Conservation (phyloP, 2,797 vertebrate genomes). For the Synanceia verrucosa region DNA sequence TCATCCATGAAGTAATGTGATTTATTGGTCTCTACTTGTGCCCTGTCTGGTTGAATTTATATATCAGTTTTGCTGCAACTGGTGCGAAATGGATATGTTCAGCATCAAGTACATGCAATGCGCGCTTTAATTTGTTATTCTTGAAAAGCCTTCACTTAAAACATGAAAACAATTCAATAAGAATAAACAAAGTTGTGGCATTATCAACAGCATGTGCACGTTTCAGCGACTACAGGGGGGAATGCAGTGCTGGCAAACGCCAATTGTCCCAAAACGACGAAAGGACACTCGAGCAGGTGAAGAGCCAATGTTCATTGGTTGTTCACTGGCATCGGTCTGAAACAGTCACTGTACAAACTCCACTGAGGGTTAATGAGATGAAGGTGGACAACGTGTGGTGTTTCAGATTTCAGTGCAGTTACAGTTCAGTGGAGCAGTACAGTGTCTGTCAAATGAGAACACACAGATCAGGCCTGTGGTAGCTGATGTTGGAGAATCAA, state of each 20-base stretch:
- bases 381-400: neutral
- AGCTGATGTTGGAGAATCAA: conserved; percentile 18
- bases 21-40: neutral
- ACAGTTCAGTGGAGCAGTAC: conserved; percentile 57
- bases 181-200: conserved; percentile 47
- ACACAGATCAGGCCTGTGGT: conserved; percentile 47
- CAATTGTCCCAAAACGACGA: conserved; percentile 46
- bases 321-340: conserved; percentile 56
- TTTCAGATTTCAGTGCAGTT: conserved; percentile 12
- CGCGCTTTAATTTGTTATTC: conserved; percentile 73
- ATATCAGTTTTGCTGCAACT: conserved; percentile 89
- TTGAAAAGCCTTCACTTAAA: conserved; percentile 67
- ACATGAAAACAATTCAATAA: conserved; percentile 60
- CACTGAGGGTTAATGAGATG: conserved; percentile 44
- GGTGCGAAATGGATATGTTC: conserved; percentile 78
- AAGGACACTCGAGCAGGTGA: conserved; percentile 60
- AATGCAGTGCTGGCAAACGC: conserved; percentile 31
- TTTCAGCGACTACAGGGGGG: conserved; percentile 43
- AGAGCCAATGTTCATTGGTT: conserved; percentile 61
- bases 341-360: conserved; percentile 59
- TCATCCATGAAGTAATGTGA: neutral
- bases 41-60: conserved; percentile 1
- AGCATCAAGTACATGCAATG: conserved; percentile 78
- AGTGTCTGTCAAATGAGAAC: conserved; percentile 39
- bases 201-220: conserved; percentile 61